Evolutionary conservation across 92 coral and sea anemone species (phyloP), one percentile per base, ranked within the genome.

Genomic region (Chrysogorgia sp.): DNA sequence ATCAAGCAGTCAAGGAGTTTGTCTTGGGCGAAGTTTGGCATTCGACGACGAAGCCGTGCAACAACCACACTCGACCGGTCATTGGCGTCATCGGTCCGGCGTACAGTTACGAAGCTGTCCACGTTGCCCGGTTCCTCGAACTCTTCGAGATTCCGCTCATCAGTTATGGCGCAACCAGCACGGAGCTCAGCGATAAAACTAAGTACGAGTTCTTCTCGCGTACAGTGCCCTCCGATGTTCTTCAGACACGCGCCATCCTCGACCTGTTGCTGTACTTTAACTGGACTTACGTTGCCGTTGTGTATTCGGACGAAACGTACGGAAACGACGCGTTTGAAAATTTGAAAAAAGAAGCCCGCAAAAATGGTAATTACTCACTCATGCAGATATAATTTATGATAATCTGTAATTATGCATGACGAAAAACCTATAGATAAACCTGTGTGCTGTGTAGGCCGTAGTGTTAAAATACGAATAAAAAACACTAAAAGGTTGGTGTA

Each of bases 201-300:
- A 82, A 87, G 34, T 93, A 86, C 71, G 87, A 84, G 68, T 93
- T 83, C 74, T 93, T 93, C 75, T 88, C 96, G 29, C 92, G 98
- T 21, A 93, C 96, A 2, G 88, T 91, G 20, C 97, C 98, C 0
- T 92, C 89, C 35, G 98, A 93, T 64, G 81, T 82, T 69, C 86
- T 86, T 43, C 97, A 91, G 59, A 96, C 93, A 13, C 86, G 85
- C 65, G 98, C 96, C 0, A 88, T 93, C 4, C 82, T 86, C 1
- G 96, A 93, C 24, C 77, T 93, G 12, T 83, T 88, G 50, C 77
- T 70, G 33, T 79, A 82, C 69, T 88, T 88, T 76, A 91, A 91
- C 82, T 93, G 98, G 98, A 86, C 93, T 3, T 93, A 88, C 50
- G 80, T 93, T 43, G 86, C 96, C 9, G 88, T 83, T 31, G 90